Percentiles rank a stretch among this genome's conserved stretches.
Evolutionary conservation across 1,140 invertebrate species (phyloP).

Genomic region (Eupristina koningsbergeri): DNA sequence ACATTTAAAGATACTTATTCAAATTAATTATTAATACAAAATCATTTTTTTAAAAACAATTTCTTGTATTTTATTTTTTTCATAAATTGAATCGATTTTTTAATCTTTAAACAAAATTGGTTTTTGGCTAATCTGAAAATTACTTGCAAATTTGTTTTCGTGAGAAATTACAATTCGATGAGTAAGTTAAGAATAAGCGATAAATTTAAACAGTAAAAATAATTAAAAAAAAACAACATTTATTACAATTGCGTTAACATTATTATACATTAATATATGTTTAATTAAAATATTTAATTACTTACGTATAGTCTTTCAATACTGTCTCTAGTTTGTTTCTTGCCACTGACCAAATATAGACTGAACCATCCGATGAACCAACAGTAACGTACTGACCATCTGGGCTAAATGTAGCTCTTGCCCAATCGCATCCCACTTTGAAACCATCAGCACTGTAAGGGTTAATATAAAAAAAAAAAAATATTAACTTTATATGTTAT

Average conservation of each 20-base stretch:
- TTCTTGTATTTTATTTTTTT: not conserved
- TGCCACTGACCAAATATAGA: slow-evolving; percentile 93
- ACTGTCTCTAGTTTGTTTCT: slow-evolving; percentile 85
- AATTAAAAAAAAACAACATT: not conserved
- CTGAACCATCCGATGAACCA: slow-evolving; percentile 90
- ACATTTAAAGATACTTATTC: not conserved
- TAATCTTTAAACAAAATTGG: not conserved
- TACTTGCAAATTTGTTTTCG: not conserved
- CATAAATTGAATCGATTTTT: not conserved
- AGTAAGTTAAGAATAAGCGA: not conserved
- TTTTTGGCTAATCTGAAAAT: not conserved
- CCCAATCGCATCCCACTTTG: slow-evolving; percentile 95
- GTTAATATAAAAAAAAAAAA: not conserved
- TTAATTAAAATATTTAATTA: slow-evolving; percentile 52
- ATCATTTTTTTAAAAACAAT: not conserved
- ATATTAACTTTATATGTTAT: too few relatives aligned
- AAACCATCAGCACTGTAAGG: slow-evolving; percentile 89
- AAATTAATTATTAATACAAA: not conserved
- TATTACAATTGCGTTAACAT: not conserved
- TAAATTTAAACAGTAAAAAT: not conserved
- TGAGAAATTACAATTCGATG: slow-evolving; percentile 10
- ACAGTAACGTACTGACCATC: slow-evolving; percentile 90
- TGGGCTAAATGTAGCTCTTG: slow-evolving; percentile 92
- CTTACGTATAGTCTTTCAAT: slow-evolving; percentile 92
- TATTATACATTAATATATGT: not conserved